Evolutionary conservation across 1,140 invertebrate genomes (phyloP).

Genomic region (Dysdera silvatica): DNA sequence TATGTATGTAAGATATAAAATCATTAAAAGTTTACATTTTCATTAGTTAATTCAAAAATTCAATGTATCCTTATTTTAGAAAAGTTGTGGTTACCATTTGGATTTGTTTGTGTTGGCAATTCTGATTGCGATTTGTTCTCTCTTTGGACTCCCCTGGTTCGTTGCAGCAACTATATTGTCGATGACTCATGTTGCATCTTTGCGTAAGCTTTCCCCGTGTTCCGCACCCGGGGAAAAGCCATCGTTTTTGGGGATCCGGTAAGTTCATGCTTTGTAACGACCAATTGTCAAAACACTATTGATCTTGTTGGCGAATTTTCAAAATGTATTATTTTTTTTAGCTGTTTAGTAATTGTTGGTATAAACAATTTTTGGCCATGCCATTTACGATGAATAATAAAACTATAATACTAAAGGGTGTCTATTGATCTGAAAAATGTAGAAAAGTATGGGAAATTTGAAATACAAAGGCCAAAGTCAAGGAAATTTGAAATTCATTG

Average conservation of each 20-base stretch:
- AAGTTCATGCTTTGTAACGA: background rate
- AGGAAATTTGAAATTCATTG: too few relatives aligned
- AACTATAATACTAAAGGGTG: too few relatives aligned
- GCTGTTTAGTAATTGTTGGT: too few relatives aligned
- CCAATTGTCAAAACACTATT: too few relatives aligned
- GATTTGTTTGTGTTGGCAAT: constrained; percentile 43
- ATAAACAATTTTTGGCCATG: too few relatives aligned
- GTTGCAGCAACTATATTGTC: constrained; percentile 48
- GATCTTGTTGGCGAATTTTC: too few relatives aligned
- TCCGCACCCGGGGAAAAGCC: constrained; percentile 44
- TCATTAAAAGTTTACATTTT: background rate
- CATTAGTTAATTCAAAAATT: background rate
- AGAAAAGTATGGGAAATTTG: too few relatives aligned
- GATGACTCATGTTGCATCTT: constrained; percentile 42
- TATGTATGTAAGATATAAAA: too few relatives aligned
- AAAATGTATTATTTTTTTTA: too few relatives aligned
- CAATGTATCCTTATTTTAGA: constrained; percentile 32
- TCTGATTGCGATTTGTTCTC: constrained; percentile 44
- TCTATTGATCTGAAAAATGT: too few relatives aligned
- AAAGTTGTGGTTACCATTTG: constrained; percentile 47
- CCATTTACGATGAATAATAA: too few relatives aligned
- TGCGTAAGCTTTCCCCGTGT: constrained; percentile 39
- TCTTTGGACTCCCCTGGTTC: constrained; percentile 48
- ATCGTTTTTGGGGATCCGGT: constrained; percentile 44
- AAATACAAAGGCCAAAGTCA: too few relatives aligned